Evolutionary conservation across 2,113 vertebrate species (phyloP), one percentile per base, ranked within the genome.

Genomic region (Herpailurus yagouaroundi): DNA sequence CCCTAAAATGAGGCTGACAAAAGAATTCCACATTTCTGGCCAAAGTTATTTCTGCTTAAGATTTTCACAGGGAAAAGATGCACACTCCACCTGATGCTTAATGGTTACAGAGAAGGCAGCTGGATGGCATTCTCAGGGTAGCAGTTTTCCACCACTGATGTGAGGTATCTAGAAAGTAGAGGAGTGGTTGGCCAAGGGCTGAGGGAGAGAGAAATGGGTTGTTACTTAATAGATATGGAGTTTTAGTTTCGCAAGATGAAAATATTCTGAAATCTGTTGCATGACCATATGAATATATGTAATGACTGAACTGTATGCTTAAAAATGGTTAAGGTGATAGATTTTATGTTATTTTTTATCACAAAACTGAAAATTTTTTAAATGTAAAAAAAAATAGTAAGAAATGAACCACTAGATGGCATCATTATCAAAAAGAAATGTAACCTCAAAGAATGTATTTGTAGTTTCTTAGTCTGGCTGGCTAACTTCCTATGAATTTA

Each of bases 321-420:
- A 89, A 74, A 86, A 79, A 83, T 63, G 45, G 74, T 25, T 77
- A 88, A 3, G 15, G 68, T 81, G 92, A 80, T 38, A 80, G n/a
- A 68, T 68, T 86, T 81, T 94, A 50, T 48, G 69, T 12, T 64
- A 21, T 73, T n/a, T 89, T 82, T 48, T 21, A 73, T n/a, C 12
- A 81, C 3, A 88, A 84, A 96, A 96, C 57, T 64, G 41, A 31
- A 85, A 88, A 91, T 14, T 64, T 77, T 94, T 36, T 52, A 21
- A 87, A 55, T 31, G 50, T n/a, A 33, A 52, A 64, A 92, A 64
- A 41, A 83, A 23, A 27, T 45, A 81, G 48, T 91, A n/a, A 96
- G 80, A 91, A 94, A 60, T 33, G 14, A 95, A 95, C 73, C 83
- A 96, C 27, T 76, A 95, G 79, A 48, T 94, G 81, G 74, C 79